Conservation (phyloP, 1,140 invertebrate species). For the Ditylenchus dipsaci region DNA sequence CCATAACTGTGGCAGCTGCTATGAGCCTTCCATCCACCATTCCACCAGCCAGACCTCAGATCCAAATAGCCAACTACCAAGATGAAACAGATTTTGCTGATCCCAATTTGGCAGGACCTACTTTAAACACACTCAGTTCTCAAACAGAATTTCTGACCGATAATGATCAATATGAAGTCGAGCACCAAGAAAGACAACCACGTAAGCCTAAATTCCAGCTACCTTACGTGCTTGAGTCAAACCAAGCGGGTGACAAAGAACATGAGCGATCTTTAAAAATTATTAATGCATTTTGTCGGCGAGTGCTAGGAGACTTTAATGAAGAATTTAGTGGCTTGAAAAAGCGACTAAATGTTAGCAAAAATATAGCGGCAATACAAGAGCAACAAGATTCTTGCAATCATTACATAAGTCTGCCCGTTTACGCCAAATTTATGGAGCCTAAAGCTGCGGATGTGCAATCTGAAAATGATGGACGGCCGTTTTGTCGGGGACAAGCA, state of each 20-base stretch:
- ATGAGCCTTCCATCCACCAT: conserved; percentile 4
- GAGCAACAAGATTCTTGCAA: not conserved
- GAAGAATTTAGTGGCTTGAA: too few species aligned
- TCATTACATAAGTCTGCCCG: not conserved
- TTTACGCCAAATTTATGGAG: not conserved
- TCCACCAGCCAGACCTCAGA: not conserved
- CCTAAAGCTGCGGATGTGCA: too few species aligned
- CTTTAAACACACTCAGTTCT: not conserved
- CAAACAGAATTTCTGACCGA: too few species aligned
- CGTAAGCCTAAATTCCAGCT: conserved; percentile 27
- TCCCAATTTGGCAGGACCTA: not conserved
- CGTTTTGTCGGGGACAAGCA: too few species aligned
- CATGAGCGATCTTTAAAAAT: not conserved
- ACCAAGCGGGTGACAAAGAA: not conserved
- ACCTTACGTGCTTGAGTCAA: not conserved
- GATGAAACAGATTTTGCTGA: conserved; percentile 13
- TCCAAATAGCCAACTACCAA: conserved; percentile 8
- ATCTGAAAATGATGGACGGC: too few species aligned
- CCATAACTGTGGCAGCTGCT: conserved; percentile 20
- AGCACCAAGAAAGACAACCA: conserved; percentile 1
- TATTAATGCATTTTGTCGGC: not conserved
- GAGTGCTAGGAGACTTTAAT: not conserved
- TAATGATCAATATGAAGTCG: too few species aligned
- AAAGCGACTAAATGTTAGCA: too few species aligned
- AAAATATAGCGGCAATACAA: not conserved